Percentiles rank a stretch among this genome's conserved stretches.
phyloP scores from a whole-genome alignment of 2,797 vertebrate genomes.

The Parauchenoglanis ngamensis region DNA sequence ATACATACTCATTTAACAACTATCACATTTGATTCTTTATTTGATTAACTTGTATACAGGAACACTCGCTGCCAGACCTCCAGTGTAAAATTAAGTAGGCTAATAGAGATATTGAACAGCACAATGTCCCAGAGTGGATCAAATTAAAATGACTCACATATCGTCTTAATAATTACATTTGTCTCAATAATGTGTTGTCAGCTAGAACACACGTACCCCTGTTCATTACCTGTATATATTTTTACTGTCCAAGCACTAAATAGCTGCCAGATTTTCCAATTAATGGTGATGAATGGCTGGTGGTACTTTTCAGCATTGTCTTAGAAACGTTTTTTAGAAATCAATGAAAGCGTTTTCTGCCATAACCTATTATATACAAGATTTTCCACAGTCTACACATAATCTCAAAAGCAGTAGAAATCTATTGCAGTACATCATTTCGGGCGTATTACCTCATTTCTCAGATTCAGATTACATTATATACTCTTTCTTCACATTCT shows the following conservation, averaged over 20 bases:
- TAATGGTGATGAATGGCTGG: not conserved
- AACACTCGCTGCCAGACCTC: not conserved
- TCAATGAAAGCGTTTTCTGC: not conserved
- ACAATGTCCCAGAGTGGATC: not conserved
- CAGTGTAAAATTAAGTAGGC: not conserved
- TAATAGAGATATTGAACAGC: not conserved
- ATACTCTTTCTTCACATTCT: not conserved
- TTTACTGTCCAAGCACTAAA: not conserved
- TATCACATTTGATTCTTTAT: not conserved
- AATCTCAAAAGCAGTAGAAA: not conserved
- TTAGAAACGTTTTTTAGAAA: not conserved
- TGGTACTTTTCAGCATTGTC: not conserved
- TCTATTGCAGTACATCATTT: not conserved
- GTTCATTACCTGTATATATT: not conserved
- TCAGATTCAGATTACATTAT: slow-evolving; percentile 2
- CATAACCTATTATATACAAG: not conserved
- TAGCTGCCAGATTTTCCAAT: slow-evolving; percentile 3
- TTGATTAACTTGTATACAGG: not conserved
- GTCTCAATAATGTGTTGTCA: not conserved
- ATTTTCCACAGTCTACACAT: not conserved
- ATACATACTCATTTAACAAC: not conserved
- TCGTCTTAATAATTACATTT: not conserved
- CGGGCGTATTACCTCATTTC: not conserved
- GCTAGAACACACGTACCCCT: not conserved
- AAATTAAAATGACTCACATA: not conserved